These are phyloP conservation scores for Myopa testacea DNA, from an alignment of 2,888 invertebrate genomes.

Conservation along the genomic window DNA sequence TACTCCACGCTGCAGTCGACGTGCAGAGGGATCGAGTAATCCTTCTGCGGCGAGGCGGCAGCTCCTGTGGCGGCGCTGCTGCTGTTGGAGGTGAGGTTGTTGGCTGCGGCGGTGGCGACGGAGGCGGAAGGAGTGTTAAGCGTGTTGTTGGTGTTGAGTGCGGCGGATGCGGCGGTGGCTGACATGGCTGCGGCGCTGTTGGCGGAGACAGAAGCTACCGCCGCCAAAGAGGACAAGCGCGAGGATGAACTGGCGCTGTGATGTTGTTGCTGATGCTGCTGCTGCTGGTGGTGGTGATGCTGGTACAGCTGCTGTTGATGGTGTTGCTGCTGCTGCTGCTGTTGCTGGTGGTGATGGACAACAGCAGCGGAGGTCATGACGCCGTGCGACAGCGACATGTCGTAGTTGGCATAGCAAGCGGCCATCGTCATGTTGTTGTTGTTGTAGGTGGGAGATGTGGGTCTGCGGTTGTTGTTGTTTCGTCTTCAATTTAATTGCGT, in stretches of 20 bases:
- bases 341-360: constrained; percentile 48
- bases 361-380: constrained; percentile 48
- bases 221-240: constrained; percentile 52
- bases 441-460: constrained; percentile 23
- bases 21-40: constrained; percentile 87
- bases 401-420: constrained; percentile 68
- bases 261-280: constrained; percentile 30
- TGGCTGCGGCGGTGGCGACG: constrained; percentile 36
- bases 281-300: constrained; percentile 40
- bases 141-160: constrained; percentile 44
- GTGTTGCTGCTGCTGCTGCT: constrained; percentile 49
- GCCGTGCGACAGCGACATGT: constrained; percentile 64
- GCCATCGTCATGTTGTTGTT: constrained; percentile 66
- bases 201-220: constrained; percentile 33
- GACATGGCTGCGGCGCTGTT: constrained; percentile 8
- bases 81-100: constrained; percentile 36
- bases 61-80: constrained; percentile 66
- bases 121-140: constrained; percentile 62
- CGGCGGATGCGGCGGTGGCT: constrained; percentile 21
- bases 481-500: background rate
- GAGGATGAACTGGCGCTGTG: constrained; percentile 24
- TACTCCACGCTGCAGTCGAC: constrained; percentile 93
- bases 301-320: constrained; percentile 45
- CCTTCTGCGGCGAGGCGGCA: constrained; percentile 73
- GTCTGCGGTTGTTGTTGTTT: constrained; percentile 18